Percentiles rank a stretch among this genome's conserved stretches.
Evolutionary conservation across 2,113 vertebrate species (phyloP).

Genomic region (Himantopus leucocephalus): DNA sequence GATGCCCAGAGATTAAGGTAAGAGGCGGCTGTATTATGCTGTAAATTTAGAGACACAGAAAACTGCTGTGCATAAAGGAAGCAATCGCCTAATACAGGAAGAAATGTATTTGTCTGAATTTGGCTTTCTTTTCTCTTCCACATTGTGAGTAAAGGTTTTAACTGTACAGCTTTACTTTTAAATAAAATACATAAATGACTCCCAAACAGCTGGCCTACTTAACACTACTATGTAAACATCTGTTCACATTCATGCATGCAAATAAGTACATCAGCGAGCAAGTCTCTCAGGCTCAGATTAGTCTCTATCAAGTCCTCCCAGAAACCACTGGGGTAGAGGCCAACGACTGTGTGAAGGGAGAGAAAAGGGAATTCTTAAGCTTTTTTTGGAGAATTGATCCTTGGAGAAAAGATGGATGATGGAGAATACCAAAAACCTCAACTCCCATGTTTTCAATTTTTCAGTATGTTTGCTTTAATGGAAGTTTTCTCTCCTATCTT

Average conservation of each 20-base stretch:
- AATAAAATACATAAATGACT: constrained; percentile 60
- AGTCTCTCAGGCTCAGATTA: constrained; percentile 47
- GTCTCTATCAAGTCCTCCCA: constrained; percentile 37
- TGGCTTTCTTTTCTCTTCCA: background rate
- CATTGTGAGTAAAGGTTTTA: background rate
- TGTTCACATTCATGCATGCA: constrained; percentile 63
- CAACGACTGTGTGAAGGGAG: background rate
- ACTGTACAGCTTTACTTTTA: constrained; percentile 51
- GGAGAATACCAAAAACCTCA: background rate
- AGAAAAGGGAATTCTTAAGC: background rate
- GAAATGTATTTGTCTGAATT: background rate
- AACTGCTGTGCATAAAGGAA: background rate
- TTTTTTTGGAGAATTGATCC: background rate
- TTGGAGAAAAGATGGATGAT: background rate
- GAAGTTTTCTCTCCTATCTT: background rate
- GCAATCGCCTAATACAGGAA: background rate
- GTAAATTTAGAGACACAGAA: background rate
- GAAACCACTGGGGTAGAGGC: background rate
- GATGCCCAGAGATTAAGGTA: background rate
- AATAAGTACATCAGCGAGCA: constrained; percentile 57
- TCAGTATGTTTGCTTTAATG: background rate
- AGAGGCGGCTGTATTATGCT: background rate
- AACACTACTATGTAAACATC: constrained; percentile 67
- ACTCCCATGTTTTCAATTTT: background rate
- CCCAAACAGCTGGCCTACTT: constrained; percentile 68